Conservation (phyloP, 2,888 invertebrate genomes). For the Brachyptera putata region DNA sequence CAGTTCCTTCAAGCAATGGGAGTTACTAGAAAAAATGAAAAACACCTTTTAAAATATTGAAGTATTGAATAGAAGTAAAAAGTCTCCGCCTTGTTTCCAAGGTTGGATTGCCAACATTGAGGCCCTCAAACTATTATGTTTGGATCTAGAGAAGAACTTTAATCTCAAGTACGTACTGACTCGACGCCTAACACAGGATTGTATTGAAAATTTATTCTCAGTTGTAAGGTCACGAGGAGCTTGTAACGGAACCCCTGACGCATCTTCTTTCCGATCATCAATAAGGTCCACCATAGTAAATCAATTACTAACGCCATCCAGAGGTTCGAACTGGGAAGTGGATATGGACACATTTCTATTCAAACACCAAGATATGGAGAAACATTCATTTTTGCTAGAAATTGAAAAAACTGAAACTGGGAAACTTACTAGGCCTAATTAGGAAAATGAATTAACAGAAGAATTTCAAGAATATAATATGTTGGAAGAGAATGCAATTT, state of each 20-base stretch:
- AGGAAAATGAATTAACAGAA: not conserved
- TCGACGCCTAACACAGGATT: conserved; percentile 14
- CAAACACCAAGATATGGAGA: not conserved
- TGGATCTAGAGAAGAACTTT: conserved; percentile 1
- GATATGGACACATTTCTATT: not conserved
- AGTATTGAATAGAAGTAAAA: conserved; percentile 5
- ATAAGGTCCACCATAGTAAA: conserved; percentile 5
- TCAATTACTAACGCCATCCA: conserved; percentile 1
- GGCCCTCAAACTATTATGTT: not conserved
- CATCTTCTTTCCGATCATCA: not conserved
- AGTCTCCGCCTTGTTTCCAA: not conserved
- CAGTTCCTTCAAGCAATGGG: conserved; percentile 7
- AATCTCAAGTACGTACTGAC: conserved; percentile 16
- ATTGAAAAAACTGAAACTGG: not conserved
- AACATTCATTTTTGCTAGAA: not conserved
- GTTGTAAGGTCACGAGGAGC: not conserved
- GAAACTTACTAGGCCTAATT: not conserved
- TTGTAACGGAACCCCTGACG: conserved; percentile 1
- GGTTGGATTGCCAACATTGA: conserved; percentile 14
- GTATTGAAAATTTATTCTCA: not conserved
- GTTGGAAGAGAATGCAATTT: not conserved
- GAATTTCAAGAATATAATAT: not conserved
- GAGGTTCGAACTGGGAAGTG: not conserved
- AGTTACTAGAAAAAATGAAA: conserved; percentile 5
- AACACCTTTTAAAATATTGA: not conserved